Evolutionary conservation across 2,113 vertebrate species (phyloP).

Genomic region (Morone saxatilis): DNA sequence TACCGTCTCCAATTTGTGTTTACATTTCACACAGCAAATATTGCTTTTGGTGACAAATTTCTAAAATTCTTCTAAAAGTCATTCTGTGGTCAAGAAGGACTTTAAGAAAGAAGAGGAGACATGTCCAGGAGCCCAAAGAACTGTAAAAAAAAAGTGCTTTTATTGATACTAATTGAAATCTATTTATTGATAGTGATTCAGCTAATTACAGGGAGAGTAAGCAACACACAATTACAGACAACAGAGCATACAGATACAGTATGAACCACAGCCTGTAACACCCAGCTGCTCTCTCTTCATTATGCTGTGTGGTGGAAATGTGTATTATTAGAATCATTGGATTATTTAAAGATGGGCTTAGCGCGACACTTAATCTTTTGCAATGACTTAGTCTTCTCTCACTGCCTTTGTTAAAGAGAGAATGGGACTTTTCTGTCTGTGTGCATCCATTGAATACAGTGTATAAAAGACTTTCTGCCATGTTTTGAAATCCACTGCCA

Average conservation of each 20-base stretch:
- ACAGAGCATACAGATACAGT: neutral
- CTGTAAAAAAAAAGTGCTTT: neutral
- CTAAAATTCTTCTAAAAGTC: constrained; percentile 13
- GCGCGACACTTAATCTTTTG: constrained; percentile 56
- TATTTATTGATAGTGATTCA: constrained; percentile 26
- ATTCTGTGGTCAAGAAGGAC: neutral
- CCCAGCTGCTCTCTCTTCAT: constrained; percentile 30
- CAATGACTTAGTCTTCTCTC: constrained; percentile 40
- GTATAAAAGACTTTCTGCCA: neutral
- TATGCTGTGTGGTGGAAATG: constrained; percentile 41
- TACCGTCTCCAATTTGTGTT: constrained; percentile 56
- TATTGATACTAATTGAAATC: constrained; percentile 10
- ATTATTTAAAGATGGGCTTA: constrained; percentile 70
- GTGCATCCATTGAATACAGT: neutral
- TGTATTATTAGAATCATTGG: constrained; percentile 68
- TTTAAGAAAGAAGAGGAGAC: neutral
- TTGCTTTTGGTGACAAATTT: constrained; percentile 13
- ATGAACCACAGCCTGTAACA: neutral
- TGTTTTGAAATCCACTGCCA: constrained; percentile 14
- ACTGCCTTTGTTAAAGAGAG: constrained; percentile 39
- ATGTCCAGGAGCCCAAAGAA: neutral
- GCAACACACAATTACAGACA: constrained; percentile 8
- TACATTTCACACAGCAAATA: constrained; percentile 28
- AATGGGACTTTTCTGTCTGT: constrained; percentile 6
- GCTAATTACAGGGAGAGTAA: constrained; percentile 18